These are phyloP conservation scores for Clostera curtula DNA, from an alignment of 2,888 invertebrate species.

Conservation along the genomic window DNA sequence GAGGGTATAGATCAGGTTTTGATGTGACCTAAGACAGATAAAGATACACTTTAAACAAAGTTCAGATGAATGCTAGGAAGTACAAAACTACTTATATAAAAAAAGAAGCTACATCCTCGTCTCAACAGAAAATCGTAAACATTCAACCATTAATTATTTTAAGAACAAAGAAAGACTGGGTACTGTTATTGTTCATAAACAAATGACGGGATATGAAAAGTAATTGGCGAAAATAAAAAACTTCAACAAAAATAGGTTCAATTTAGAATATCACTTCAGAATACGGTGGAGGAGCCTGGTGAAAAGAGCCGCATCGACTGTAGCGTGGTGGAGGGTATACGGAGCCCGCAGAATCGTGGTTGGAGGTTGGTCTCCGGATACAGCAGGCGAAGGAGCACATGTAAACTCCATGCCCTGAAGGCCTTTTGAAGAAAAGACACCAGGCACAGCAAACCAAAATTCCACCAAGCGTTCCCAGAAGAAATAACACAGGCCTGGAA, in stretches of 20 bases:
- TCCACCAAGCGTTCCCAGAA: constrained; percentile 79
- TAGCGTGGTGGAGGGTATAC: constrained; percentile 90
- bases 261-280: constrained; percentile 78
- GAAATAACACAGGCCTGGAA: constrained; percentile 78
- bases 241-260: constrained; percentile 23
- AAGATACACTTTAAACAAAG: background rate
- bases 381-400: constrained; percentile 58
- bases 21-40: constrained; percentile 80
- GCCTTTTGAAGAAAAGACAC: constrained; percentile 57
- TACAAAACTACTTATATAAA: constrained; percentile 1
- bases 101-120: constrained; percentile 15
- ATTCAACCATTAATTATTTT: background rate
- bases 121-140: background rate
- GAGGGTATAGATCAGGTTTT: constrained; percentile 88
- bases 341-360: constrained; percentile 86
- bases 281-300: constrained; percentile 88
- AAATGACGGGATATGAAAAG: constrained; percentile 16
- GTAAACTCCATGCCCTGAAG: constrained; percentile 38
- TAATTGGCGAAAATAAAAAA: constrained; percentile 27
- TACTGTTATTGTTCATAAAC: too few species aligned
- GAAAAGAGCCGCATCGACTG: constrained; percentile 88
- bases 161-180: too few species aligned
- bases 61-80: background rate
- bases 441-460: constrained; percentile 82
- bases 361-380: constrained; percentile 71